Evolutionary conservation across 1,140 invertebrate species (phyloP).

Genomic region (Theocolax elegans): DNA sequence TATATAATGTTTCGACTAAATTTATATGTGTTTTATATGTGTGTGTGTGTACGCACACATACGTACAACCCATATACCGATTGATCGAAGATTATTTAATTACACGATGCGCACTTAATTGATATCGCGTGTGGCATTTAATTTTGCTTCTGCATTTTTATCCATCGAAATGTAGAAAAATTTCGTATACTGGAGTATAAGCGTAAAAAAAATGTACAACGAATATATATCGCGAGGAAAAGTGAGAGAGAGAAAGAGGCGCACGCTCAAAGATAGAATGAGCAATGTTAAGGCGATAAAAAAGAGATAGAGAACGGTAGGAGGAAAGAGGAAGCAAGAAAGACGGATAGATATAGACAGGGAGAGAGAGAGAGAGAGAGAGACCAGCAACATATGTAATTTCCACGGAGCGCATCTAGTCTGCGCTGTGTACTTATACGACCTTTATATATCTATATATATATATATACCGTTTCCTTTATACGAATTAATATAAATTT

Average conservation of each 20-base stretch:
- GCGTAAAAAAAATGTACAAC: constrained; percentile 2
- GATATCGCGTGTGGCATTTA: too few relatives aligned
- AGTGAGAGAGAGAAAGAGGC: constrained; percentile 3
- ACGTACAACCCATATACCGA: too few relatives aligned
- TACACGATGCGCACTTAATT: too few relatives aligned
- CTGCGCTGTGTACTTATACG: neutral
- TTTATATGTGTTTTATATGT: too few relatives aligned
- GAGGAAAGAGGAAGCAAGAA: constrained; percentile 1
- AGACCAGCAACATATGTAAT: constrained; percentile 25
- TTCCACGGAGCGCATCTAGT: constrained; percentile 21
- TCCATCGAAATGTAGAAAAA: too few relatives aligned
- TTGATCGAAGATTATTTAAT: constrained; percentile 21
- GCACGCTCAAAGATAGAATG: constrained; percentile 9
- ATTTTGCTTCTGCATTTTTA: too few relatives aligned
- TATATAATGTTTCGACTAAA: too few relatives aligned
- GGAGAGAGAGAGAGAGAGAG: constrained; percentile 17
- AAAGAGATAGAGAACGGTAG: constrained; percentile 1
- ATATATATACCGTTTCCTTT: neutral
- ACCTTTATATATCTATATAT: too few relatives aligned
- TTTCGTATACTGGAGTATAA: too few relatives aligned
- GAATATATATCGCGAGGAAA: too few relatives aligned
- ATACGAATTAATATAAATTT: constrained; percentile 22
- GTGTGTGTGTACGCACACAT: too few relatives aligned
- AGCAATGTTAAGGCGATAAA: constrained; percentile 24
- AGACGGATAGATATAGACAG: constrained; percentile 13